Evolutionary conservation across 30 jellyfish, hydroid and myxozoan genomes (phyloP), one percentile per base, ranked within the genome.

Genomic region (Aurelia aurita complex sp. Pacific): DNA sequence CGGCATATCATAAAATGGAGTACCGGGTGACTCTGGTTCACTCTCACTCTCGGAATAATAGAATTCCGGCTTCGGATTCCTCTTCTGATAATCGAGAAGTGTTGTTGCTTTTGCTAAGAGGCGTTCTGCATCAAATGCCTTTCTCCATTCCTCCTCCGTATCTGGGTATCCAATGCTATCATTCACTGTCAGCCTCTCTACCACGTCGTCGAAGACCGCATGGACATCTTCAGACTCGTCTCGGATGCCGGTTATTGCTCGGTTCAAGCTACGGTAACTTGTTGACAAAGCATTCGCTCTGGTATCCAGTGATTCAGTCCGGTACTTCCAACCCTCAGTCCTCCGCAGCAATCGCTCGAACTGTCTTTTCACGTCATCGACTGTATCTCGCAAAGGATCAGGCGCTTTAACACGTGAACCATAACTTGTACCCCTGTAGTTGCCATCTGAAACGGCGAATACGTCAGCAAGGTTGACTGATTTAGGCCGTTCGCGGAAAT

Each of bases 111-210:
- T 89, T 55, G 32, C 91, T 42, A 89, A 8, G 8, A 89, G 78
- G 60, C 33, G 64, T 42, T 70, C 91, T 4, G 74, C 86, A 43
- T 89, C 83, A 77, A 80, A 57, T 10, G 86, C 82, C 9, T 87
- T 74, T 32, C 86, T 73, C 97, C 97, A 89, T 35, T 89, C 97
- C 43, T 89, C 97, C 60, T 89, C 97, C 4, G 92, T 89, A 62
- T 81, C 87, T 9, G 97, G 97, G 43, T 19, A 73, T 34, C 97
- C 97, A 1, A 89, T 57, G 29, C 83, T 50, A 52, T 80, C 90
- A 50, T 80, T 89, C 38, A 15, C 92, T 42, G 82, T 77, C 81
- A 89, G 88, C 86, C 97, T 80, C 64, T 67, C 81, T 32, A 76
- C 97, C 60, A 89, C 62, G 69, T 73, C 61, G 17, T 55, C 89